phyloP scores from a whole-genome alignment of 1,140 invertebrate genomes.

The Papilio polyxenes region DNA sequence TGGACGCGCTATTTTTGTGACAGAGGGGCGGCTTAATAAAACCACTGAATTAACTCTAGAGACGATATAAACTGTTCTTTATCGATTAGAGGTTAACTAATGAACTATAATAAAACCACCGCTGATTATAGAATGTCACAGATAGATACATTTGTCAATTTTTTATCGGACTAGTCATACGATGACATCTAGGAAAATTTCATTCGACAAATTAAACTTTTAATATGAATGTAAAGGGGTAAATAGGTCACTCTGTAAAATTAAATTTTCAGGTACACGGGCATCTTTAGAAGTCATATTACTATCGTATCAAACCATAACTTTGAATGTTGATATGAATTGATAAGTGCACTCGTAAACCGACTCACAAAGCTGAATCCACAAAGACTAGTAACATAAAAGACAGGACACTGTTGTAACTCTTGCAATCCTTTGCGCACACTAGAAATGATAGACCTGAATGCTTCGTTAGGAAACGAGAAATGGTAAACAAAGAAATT shows the following conservation, averaged over 20 bases:
- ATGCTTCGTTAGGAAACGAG: neutral
- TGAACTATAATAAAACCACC: neutral
- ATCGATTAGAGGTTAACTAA: neutral
- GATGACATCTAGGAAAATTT: neutral
- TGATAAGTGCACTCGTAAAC: neutral
- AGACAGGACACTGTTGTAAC: neutral
- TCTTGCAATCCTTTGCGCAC: neutral
- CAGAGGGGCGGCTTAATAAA: conserved; percentile 27
- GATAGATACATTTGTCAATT: neutral
- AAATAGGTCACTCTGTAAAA: neutral
- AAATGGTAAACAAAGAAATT: conserved; percentile 20
- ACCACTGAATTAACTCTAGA: neutral
- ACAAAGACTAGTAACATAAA: neutral
- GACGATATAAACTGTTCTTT: neutral
- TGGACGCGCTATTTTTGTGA: conserved; percentile 64
- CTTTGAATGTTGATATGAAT: neutral
- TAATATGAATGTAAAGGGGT: too few relatives aligned
- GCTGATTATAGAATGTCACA: neutral
- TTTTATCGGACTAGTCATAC: neutral
- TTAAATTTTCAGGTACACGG: neutral
- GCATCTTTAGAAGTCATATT: neutral
- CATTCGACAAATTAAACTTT: too few relatives aligned
- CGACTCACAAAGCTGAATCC: neutral
- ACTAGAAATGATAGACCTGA: neutral
- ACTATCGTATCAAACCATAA: neutral